Evolutionary conservation across 1,140 invertebrate species (phyloP).

Genomic region (Zaprionus nigranus): DNA sequence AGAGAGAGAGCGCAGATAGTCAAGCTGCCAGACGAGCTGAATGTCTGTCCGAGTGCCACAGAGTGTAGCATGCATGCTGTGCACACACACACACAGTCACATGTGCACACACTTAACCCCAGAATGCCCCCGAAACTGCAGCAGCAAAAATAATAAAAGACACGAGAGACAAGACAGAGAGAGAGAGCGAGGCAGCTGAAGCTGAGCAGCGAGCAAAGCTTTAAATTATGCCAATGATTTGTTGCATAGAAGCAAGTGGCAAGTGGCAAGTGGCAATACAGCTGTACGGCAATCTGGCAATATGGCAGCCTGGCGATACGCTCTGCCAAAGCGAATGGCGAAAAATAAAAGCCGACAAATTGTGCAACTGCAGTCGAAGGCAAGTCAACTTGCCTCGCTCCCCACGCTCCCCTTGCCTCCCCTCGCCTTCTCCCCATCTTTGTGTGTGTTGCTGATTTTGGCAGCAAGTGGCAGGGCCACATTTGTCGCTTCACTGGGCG

Average conservation of each 20-base stretch:
- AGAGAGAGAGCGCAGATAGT: constrained; percentile 26
- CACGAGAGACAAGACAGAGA: not conserved
- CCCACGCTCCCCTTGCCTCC: not conserved
- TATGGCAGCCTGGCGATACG: constrained; percentile 30
- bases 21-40: constrained; percentile 32
- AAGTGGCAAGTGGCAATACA: constrained; percentile 61
- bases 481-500: constrained; percentile 72
- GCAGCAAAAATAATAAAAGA: constrained; percentile 37
- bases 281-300: constrained; percentile 39
- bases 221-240: constrained; percentile 83
- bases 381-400: constrained; percentile 56
- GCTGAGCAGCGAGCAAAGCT: constrained; percentile 51
- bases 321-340: constrained; percentile 57
- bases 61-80: constrained; percentile 50
- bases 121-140: constrained; percentile 34
- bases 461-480: constrained; percentile 79
- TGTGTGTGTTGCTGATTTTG: constrained; percentile 69
- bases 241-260: constrained; percentile 80
- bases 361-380: constrained; percentile 69
- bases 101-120: constrained; percentile 65
- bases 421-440: not conserved
- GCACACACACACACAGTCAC: constrained; percentile 35
- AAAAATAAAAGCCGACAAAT: constrained; percentile 78
- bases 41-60: constrained; percentile 15
- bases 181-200: constrained; percentile 12